Percentiles rank a stretch among this genome's conserved stretches.
Evolutionary conservation across 2,113 vertebrate genomes (phyloP).

Genomic region (Neolamprologus falcicula): DNA sequence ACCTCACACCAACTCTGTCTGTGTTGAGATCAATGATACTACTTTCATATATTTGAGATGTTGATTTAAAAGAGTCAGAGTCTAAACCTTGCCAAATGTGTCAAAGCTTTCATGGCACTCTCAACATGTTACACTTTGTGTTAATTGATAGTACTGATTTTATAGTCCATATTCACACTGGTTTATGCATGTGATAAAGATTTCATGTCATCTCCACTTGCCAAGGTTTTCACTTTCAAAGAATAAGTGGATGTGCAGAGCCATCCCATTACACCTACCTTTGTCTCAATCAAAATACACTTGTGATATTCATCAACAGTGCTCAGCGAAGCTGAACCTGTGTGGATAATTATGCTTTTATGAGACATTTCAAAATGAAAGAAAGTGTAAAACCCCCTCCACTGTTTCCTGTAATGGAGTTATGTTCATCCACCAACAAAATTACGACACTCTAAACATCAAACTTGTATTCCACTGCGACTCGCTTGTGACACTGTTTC

Average conservation of each 20-base stretch:
- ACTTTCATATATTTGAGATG: conserved; percentile 21
- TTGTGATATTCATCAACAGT: not conserved
- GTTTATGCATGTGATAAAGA: conserved; percentile 12
- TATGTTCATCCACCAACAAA: not conserved
- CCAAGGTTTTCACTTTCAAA: not conserved
- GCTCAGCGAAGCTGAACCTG: not conserved
- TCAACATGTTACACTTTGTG: not conserved
- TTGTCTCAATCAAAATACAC: not conserved
- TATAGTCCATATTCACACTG: not conserved
- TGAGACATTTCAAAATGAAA: not conserved
- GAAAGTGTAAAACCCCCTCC: not conserved
- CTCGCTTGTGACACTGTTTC: not conserved
- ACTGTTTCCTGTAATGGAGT: not conserved
- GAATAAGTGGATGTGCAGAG: not conserved
- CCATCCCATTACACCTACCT: not conserved
- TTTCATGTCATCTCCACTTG: not conserved
- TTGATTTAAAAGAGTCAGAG: not conserved
- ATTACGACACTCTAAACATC: not conserved
- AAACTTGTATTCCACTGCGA: not conserved
- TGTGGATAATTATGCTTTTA: not conserved
- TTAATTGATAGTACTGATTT: conserved; percentile 27
- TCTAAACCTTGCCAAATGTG: not conserved
- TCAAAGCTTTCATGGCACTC: not conserved
- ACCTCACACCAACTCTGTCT: not conserved
- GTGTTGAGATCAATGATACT: not conserved